A percentile compares a stretch with the other conserved stretches of the same genome.
Conservation (phyloP, 2,113 vertebrate genomes). For the Esox niger region DNA sequence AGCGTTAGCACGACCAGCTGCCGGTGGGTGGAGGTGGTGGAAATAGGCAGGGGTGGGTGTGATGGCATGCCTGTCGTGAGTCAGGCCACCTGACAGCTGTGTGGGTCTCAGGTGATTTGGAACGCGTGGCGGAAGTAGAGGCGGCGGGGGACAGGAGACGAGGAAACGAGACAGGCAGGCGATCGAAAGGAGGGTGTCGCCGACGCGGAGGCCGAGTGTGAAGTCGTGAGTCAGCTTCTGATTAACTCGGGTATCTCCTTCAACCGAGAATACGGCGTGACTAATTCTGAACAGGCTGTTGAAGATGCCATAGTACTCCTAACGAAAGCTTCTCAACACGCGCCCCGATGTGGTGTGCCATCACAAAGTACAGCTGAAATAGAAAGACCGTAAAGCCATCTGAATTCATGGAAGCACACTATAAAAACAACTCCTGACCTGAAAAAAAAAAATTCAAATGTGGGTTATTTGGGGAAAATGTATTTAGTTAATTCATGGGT, state of each 20-base stretch:
- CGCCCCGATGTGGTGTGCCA: too few species aligned
- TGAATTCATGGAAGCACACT: too few species aligned
- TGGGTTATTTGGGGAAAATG: too few species aligned
- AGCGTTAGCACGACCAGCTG: neutral
- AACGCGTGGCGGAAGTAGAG: neutral
- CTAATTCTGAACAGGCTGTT: too few species aligned
- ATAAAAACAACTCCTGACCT: too few species aligned
- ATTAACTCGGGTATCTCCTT: conserved; percentile 4
- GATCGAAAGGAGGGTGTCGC: neutral
- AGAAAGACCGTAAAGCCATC: too few species aligned
- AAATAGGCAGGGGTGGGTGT: too few species aligned
- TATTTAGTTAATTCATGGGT: too few species aligned
- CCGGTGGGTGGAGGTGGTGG: neutral
- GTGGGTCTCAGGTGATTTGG: neutral
- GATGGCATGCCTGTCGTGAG: neutral
- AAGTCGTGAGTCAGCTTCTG: conserved; percentile 4
- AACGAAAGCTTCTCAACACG: too few species aligned
- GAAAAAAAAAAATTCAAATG: too few species aligned
- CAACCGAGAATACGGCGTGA: neutral
- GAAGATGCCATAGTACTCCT: too few species aligned
- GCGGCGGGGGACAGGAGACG: neutral
- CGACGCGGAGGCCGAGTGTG: neutral
- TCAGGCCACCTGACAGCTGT: neutral
- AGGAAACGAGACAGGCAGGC: neutral
- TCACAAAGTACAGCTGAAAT: too few species aligned